A percentile compares a stretch with the other conserved stretches of the same genome.
phyloP scores from a whole-genome alignment of 2,113 vertebrate genomes.

The Tragelaphus buxtoni region DNA sequence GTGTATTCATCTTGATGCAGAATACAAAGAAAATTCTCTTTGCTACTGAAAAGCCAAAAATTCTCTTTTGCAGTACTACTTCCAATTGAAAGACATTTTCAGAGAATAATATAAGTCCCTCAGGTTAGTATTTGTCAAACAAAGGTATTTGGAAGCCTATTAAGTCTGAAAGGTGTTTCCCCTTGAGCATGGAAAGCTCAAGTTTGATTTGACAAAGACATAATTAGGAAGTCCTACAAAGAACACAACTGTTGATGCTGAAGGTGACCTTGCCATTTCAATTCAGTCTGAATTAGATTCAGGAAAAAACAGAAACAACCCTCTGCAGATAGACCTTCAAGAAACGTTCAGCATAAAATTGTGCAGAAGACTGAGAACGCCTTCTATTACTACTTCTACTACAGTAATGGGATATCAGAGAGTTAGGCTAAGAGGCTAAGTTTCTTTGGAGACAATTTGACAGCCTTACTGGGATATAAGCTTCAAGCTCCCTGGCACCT shows the following conservation, averaged over 20 bases:
- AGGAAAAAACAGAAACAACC: background rate
- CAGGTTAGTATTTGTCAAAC: background rate
- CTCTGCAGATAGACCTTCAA: background rate
- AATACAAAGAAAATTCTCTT: background rate
- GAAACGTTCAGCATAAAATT: background rate
- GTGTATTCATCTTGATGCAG: background rate
- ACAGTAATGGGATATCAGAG: background rate
- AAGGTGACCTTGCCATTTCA: background rate
- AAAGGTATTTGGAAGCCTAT: background rate
- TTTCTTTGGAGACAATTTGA: background rate
- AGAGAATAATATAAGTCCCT: background rate
- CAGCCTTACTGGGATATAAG: too few species aligned
- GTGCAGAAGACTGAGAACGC: background rate
- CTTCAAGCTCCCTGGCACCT: background rate
- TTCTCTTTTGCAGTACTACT: background rate
- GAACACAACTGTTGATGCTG: background rate
- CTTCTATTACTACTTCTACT: background rate
- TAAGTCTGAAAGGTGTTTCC: background rate
- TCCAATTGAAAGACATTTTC: background rate
- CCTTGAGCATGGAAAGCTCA: background rate
- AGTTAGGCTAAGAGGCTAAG: background rate
- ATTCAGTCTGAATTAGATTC: background rate
- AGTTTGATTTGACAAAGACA: background rate
- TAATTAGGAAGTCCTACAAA: background rate
- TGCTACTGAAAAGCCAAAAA: background rate